Conservation (phyloP, 2,797 vertebrate genomes). For the Masticophis lateralis region DNA sequence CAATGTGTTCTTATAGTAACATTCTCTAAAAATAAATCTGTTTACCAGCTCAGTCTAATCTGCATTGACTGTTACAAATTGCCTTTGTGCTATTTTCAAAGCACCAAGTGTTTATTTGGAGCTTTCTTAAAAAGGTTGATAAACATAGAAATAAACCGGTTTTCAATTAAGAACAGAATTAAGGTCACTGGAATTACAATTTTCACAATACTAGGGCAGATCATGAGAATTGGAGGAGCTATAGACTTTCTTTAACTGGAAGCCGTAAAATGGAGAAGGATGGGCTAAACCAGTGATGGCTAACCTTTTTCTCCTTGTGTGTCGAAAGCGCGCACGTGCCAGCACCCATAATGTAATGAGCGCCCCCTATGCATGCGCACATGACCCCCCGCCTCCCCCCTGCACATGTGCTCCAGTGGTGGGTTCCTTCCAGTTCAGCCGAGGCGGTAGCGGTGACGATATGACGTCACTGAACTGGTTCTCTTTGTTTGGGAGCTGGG, state of each 20-base stretch:
- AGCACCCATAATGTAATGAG: no score
- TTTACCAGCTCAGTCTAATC: constrained; percentile 16
- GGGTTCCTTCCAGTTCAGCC: no score
- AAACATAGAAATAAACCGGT: background rate
- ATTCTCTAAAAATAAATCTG: constrained; percentile 13
- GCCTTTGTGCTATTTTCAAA: constrained; percentile 13
- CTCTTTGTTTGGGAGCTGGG: no score
- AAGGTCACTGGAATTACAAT: background rate
- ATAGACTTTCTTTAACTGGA: background rate
- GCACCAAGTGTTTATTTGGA: background rate
- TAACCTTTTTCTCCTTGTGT: no score
- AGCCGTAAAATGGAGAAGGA: background rate
- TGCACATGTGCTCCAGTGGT: no score
- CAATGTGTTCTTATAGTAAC: background rate
- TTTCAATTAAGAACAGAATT: background rate
- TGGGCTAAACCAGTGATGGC: background rate
- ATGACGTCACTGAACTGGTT: no score
- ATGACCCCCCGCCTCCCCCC: no score
- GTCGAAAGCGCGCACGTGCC: rapidly evolving
- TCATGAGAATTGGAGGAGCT: background rate
- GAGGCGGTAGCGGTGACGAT: no score
- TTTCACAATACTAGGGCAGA: background rate
- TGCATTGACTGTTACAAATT: constrained; percentile 22
- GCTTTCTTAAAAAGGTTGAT: background rate
- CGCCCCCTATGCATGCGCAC: no score